Percentiles rank a stretch among this genome's conserved stretches.
Conservation (phyloP, 2,113 vertebrate species). For the Psittacara wagleri region DNA sequence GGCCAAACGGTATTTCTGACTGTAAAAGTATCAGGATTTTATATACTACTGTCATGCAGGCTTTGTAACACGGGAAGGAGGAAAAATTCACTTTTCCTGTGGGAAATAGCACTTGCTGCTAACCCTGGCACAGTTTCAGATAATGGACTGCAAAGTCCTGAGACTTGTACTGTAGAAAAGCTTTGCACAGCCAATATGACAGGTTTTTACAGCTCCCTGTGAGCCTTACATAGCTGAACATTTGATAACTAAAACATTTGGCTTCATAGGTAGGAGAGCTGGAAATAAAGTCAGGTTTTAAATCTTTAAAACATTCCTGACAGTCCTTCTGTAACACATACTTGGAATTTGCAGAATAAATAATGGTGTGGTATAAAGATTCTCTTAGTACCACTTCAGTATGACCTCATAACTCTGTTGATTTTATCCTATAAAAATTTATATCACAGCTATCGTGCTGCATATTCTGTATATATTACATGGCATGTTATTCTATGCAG, state of each 20-base stretch:
- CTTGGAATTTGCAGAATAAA: neutral
- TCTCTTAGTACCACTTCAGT: neutral
- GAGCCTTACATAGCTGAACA: neutral
- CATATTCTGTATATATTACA: neutral
- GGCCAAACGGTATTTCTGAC: neutral
- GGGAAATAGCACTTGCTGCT: slow-evolving; percentile 29
- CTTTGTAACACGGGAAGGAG: neutral
- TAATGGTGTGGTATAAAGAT: neutral
- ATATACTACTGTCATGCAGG: neutral
- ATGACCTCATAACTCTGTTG: neutral
- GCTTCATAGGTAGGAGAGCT: neutral
- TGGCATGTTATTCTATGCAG: neutral
- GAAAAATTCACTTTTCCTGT: neutral
- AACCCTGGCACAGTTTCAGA: neutral
- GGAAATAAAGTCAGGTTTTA: slow-evolving; percentile 28
- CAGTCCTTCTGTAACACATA: neutral
- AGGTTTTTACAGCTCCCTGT: slow-evolving; percentile 34
- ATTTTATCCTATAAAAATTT: slow-evolving; percentile 7
- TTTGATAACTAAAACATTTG: slow-evolving; percentile 47
- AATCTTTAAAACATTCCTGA: slow-evolving; percentile 29
- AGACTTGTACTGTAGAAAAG: neutral
- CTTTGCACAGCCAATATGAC: neutral
- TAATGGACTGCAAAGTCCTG: slow-evolving; percentile 11
- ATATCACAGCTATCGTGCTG: neutral
- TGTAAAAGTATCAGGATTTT: neutral